These are phyloP conservation scores for Bradynema listronoti DNA, from an alignment of 1,140 invertebrate species.

Conservation along the genomic window DNA sequence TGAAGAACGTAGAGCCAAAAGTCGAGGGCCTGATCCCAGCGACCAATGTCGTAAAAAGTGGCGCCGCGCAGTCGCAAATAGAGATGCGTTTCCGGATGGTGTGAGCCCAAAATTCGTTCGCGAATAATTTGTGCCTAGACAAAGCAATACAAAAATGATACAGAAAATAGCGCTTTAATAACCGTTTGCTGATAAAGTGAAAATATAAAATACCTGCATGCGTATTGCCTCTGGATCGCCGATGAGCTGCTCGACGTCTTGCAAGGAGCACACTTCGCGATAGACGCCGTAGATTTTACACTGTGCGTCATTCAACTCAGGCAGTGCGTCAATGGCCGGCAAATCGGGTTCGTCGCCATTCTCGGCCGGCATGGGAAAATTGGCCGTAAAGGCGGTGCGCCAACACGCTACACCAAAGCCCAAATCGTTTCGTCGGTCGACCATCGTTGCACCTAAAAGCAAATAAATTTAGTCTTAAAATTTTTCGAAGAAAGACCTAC, in stretches of 20 bases:
- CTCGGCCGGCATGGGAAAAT: constrained; percentile 15
- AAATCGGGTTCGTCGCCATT: constrained; percentile 2
- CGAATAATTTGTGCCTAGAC: constrained; percentile 44
- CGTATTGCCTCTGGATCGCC: constrained; percentile 41
- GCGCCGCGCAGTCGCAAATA: constrained; percentile 46
- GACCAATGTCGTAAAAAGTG: constrained; percentile 44
- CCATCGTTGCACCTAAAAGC: constrained; percentile 28
- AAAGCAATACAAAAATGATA: not conserved
- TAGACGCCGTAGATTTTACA: constrained; percentile 30
- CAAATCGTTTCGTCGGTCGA: constrained; percentile 45
- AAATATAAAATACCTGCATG: constrained; percentile 38
- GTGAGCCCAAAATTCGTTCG: constrained; percentile 42
- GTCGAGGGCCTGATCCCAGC: constrained; percentile 41
- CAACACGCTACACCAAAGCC: constrained; percentile 23
- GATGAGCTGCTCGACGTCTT: constrained; percentile 19
- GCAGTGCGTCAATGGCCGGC: constrained; percentile 7
- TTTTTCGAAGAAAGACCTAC: constrained; percentile 10
- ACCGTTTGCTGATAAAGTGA: constrained; percentile 2
- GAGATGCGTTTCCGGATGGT: constrained; percentile 45
- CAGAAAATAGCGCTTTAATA: constrained; percentile 7
- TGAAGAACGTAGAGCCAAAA: constrained; percentile 44
- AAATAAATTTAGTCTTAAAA: constrained; percentile 4
- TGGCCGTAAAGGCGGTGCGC: constrained; percentile 18
- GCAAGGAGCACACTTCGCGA: constrained; percentile 15
- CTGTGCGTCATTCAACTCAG: constrained; percentile 16